Conservation (phyloP, 2,888 invertebrate species). For the Ochlodes sylvanus region DNA sequence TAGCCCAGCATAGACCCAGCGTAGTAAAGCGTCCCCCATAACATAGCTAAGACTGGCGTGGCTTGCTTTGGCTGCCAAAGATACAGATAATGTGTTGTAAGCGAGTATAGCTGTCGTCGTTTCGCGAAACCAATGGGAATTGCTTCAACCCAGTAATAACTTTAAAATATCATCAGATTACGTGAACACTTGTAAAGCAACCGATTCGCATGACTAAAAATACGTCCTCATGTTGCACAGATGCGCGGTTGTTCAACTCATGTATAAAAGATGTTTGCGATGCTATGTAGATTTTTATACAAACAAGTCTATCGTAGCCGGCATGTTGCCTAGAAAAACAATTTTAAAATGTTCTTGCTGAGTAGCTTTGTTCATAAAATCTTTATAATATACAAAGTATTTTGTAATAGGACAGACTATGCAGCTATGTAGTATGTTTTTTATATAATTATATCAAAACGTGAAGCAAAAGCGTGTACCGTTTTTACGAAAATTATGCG, state of each 20-base stretch:
- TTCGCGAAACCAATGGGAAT: too few species aligned
- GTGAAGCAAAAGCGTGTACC: too few species aligned
- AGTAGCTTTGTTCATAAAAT: constrained; percentile 17
- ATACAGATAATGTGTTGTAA: too few species aligned
- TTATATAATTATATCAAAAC: too few species aligned
- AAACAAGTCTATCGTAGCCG: constrained; percentile 36
- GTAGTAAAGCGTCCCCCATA: too few species aligned
- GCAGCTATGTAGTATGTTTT: background rate
- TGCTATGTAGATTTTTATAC: constrained; percentile 31
- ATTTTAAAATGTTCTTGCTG: constrained; percentile 26
- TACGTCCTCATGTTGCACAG: constrained; percentile 24
- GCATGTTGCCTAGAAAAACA: constrained; percentile 36
- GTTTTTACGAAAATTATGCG: too few species aligned
- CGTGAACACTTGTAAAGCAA: background rate
- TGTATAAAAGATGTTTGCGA: constrained; percentile 31
- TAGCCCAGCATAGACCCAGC: too few species aligned
- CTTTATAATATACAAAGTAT: constrained; percentile 23
- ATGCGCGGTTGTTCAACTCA: constrained; percentile 20
- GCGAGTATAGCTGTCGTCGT: too few species aligned
- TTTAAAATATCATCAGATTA: too few species aligned
- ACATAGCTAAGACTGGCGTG: too few species aligned
- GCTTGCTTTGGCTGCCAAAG: too few species aligned
- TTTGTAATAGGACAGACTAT: constrained; percentile 17
- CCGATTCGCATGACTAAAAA: constrained; percentile 4
- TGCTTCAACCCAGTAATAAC: too few species aligned